Base-by-base conservation (phyloP, 2,113 vertebrate genomes). In the Chloropsis cyanopogon region DNA sequence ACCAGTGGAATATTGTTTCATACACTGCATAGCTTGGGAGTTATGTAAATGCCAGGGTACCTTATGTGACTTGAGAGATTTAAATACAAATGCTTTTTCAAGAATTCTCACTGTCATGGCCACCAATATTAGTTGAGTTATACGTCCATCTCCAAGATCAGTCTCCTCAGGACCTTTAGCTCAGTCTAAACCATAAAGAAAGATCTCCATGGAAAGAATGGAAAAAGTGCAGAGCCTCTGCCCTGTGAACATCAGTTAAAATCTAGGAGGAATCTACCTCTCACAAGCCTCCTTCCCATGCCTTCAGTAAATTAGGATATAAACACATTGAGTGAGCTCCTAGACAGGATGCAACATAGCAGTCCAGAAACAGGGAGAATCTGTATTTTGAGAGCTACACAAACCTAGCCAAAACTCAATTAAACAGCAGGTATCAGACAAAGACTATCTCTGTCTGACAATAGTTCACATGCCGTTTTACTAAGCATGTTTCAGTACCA, bases 61-160 rank as follows among this genome's bases (percentile, higher is more conserved):
- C 42, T 76, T 49, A 19, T 31, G 24, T 26, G 14, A 60, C 12
- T 11, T 1, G 1, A 78, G 44, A 63, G 14, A 42, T 46, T 42
- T 18, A 59, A 91, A 70, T 42, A 54, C 2, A 12, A 57, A 15
- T 60, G 9, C 12, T 83, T 92, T 83, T 78, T 44, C 64, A 78
- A 78, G 56, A 66, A 87, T 60, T 73, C 42, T 56, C 37, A 17
- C 39, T 64, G 24, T 70, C 28, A 31, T 31, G 49, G 18, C 39
- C 25, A 70, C 18, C 39, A 42, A 7, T 39, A 35, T 57, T 37
- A 44, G 31, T 5, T 41, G 41, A 44, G 22, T 60, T 64, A 39
- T 4, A 37, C 2, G 6, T 35, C 53, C 12, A 29, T 18, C 22
- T 73, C 63, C 0, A 0, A 49, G n/a, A 46, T 28, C 6, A 25